Percentiles rank a stretch among this genome's conserved stretches.
Evolutionary conservation across 2,113 vertebrate genomes (phyloP).

Genomic region (Equus quagga): DNA sequence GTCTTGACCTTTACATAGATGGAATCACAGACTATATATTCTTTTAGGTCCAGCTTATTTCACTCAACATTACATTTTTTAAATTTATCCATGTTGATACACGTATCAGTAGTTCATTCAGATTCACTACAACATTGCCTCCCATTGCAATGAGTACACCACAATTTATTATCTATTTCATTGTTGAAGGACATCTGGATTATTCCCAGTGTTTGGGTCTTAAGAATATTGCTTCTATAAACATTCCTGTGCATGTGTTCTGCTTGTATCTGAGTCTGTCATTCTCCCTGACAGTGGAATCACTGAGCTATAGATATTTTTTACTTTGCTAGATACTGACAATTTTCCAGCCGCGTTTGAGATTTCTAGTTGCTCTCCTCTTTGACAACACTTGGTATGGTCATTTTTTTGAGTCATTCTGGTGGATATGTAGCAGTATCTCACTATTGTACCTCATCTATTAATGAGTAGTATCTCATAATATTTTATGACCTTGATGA

Average conservation of each 20-base stretch:
- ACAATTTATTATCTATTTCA: not conserved
- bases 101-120: not conserved
- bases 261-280: not conserved
- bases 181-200: not conserved
- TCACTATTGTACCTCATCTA: not conserved
- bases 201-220: not conserved
- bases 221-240: not conserved
- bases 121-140: not conserved
- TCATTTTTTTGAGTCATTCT: not conserved
- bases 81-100: not conserved
- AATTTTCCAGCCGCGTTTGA: not conserved
- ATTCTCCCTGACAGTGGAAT: not conserved
- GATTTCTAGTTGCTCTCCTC: not conserved
- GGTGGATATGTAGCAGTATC: not conserved
- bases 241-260: not conserved
- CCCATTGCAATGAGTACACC: not conserved
- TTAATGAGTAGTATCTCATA: not conserved
- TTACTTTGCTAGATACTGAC: not conserved
- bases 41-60: not conserved
- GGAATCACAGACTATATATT: not conserved
- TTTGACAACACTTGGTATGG: not conserved
- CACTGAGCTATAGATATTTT: not conserved
- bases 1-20: not conserved
- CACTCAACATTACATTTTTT: not conserved
- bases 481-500: not conserved